Percentiles rank a stretch among this genome's conserved stretches.
phyloP scores from a whole-genome alignment of 2,888 invertebrate species.

The Spodoptera picta region DNA sequence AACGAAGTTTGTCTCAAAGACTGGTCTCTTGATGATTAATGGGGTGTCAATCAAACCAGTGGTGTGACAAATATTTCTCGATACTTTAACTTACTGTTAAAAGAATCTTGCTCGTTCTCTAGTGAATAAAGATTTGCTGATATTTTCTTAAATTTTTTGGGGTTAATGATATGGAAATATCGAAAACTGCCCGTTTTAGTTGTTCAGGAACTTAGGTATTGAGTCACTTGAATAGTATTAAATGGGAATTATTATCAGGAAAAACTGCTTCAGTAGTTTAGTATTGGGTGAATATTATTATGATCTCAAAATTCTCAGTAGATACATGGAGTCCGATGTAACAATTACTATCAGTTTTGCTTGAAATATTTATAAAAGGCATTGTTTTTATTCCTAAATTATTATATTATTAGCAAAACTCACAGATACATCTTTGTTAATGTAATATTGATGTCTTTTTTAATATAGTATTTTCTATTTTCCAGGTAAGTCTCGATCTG shows the following conservation, averaged over 20 bases:
- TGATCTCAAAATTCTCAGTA: too few relatives aligned
- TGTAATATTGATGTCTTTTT: too few relatives aligned
- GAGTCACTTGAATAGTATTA: not conserved
- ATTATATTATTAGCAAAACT: too few relatives aligned
- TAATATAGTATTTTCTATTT: constrained; percentile 40
- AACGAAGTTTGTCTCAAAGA: constrained; percentile 54
- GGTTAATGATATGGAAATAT: constrained; percentile 38
- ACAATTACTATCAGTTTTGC: too few relatives aligned
- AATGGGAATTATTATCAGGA: too few relatives aligned
- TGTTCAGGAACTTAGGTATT: too few relatives aligned
- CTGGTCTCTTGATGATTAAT: constrained; percentile 60
- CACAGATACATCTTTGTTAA: too few relatives aligned
- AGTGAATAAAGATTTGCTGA: constrained; percentile 36
- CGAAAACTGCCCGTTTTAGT: not conserved
- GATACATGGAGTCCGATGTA: too few relatives aligned
- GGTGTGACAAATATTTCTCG: constrained; percentile 60
- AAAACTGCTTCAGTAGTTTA: too few relatives aligned
- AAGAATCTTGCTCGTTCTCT: constrained; percentile 30
- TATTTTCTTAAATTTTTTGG: constrained; percentile 18
- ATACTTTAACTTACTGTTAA: constrained; percentile 47
- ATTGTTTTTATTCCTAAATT: too few relatives aligned
- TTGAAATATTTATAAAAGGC: too few relatives aligned
- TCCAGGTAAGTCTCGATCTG: constrained; percentile 85
- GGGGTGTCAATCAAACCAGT: constrained; percentile 62
- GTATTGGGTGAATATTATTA: too few relatives aligned